Conservation (phyloP, 2,797 vertebrate species). For the Chelmon rostratus region DNA sequence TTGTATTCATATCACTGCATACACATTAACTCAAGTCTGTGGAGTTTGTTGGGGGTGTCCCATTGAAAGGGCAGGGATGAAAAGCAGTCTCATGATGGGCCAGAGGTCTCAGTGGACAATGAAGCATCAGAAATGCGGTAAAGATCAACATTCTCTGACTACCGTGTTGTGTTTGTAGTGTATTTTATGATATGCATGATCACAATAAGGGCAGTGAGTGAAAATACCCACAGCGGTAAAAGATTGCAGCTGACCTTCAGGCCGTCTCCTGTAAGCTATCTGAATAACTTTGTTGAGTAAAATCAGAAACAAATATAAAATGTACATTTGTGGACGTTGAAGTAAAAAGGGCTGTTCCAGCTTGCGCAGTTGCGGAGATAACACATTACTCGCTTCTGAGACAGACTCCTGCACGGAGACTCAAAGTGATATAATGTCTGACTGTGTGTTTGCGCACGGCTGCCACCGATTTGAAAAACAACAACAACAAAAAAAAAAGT, state of each 20-base stretch:
- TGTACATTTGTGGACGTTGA: neutral
- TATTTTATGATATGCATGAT: neutral
- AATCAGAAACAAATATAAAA: conserved; percentile 18
- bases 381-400: neutral
- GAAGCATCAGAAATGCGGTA: neutral
- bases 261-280: neutral
- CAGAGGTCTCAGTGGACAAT: neutral
- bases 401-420: neutral
- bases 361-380: neutral
- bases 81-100: neutral
- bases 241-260: conserved; percentile 1
- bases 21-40: conserved; percentile 6
- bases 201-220: too few relatives aligned
- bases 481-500: conserved; percentile 31
- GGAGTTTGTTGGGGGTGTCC: neutral
- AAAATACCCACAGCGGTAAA: neutral
- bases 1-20: neutral
- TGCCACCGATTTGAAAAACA: conserved; percentile 9
- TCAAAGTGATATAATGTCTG: neutral
- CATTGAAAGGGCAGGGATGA: conserved; percentile 7
- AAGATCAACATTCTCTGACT: neutral
- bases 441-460: neutral
- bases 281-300: conserved; percentile 9
- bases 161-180: neutral
- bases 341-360: neutral